A percentile compares a stretch with the other conserved stretches of the same genome.
These are phyloP conservation scores for Dermatemys mawii DNA, from an alignment of 2,113 vertebrate species.

Conservation along the genomic window DNA sequence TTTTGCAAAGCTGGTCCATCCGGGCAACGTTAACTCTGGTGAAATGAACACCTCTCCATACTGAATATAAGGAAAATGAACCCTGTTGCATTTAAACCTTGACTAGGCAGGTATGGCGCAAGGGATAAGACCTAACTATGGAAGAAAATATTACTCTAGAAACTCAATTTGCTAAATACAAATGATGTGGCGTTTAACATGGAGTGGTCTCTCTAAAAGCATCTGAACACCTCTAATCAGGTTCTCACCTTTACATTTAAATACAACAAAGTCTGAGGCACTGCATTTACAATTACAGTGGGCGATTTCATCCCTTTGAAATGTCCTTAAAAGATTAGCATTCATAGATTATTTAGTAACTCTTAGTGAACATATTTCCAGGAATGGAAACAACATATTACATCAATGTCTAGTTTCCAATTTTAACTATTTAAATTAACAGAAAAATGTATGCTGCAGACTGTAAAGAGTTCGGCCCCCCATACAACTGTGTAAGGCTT, in stretches of 20 bases:
- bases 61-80: neutral
- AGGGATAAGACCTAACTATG: conserved; percentile 56
- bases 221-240: conserved; percentile 59
- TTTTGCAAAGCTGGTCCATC: neutral
- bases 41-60: neutral
- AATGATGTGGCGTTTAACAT: conserved; percentile 71
- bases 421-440: conserved; percentile 77
- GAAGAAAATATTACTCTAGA: conserved; percentile 75
- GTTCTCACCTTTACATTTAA: conserved; percentile 72
- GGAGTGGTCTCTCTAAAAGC: conserved; percentile 64
- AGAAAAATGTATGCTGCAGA: neutral
- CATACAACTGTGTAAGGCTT: neutral
- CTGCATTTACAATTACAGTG: conserved; percentile 70
- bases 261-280: conserved; percentile 58
- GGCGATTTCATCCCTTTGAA: conserved; percentile 77
- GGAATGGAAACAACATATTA: conserved; percentile 79
- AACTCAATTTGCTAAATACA: conserved; percentile 68
- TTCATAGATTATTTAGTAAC: conserved; percentile 83
- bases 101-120: conserved; percentile 22
- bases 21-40: neutral
- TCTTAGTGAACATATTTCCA: conserved; percentile 74
- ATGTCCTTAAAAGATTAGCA: conserved; percentile 81
- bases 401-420: conserved; percentile 76
- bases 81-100: conserved; percentile 37
- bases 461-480: conserved; percentile 36